Conservation (phyloP, 2,888 invertebrate species). For the Drosophila atroscutellata region DNA sequence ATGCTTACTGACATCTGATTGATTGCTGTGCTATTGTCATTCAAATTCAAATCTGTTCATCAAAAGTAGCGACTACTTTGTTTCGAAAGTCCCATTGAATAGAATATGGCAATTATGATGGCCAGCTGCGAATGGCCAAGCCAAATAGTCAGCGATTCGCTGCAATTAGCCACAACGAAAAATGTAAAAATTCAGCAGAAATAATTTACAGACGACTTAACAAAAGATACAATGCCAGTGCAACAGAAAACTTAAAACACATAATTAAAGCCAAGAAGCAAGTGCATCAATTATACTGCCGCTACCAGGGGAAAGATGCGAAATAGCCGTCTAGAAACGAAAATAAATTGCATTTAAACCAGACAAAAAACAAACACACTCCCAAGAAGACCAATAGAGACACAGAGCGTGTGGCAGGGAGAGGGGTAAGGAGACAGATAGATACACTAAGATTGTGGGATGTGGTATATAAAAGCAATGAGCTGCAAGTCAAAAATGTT, state of each 20-base stretch:
- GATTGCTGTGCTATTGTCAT: neutral
- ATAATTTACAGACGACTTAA: slow-evolving; percentile 60
- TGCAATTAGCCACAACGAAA: slow-evolving; percentile 62
- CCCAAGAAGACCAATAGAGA: neutral
- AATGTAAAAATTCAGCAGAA: slow-evolving; percentile 54
- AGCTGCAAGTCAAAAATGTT: slow-evolving; percentile 57
- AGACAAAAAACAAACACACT: slow-evolving; percentile 31
- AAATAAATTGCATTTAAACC: slow-evolving; percentile 48
- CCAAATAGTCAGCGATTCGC: slow-evolving; percentile 47
- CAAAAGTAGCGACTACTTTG: neutral
- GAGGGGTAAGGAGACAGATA: neutral
- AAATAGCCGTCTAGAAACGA: slow-evolving; percentile 39
- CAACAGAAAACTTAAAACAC: slow-evolving; percentile 30
- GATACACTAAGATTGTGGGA: slow-evolving; percentile 26
- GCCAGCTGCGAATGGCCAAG: slow-evolving; percentile 54
- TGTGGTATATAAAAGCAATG: slow-evolving; percentile 10
- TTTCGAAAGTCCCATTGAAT: slow-evolving; percentile 4
- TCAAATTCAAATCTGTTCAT: neutral
- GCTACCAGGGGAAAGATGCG: slow-evolving; percentile 15
- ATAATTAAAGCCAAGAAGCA: slow-evolving; percentile 40
- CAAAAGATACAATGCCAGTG: slow-evolving; percentile 54
- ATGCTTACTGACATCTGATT: neutral
- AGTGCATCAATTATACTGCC: slow-evolving; percentile 32
- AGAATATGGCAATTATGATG: slow-evolving; percentile 42
- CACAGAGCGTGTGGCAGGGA: neutral